These are phyloP conservation scores for Amblyopsis rosae DNA, from an alignment of 2,113 vertebrate species.

Conservation along the genomic window DNA sequence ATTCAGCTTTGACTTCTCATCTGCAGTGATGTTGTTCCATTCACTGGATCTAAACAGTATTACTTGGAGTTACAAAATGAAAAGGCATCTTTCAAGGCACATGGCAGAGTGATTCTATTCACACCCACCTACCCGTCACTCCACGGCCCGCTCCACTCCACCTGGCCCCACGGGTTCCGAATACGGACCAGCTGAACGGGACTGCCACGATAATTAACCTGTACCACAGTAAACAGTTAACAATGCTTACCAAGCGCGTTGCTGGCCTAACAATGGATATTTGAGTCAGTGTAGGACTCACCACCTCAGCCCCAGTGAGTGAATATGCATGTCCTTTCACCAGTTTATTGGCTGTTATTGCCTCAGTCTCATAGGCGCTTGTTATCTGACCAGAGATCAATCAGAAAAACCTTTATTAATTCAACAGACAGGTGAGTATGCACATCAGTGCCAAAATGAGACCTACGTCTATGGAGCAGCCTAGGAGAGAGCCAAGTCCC, in stretches of 20 bases:
- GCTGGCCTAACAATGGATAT: neutral
- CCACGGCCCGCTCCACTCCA: constrained; percentile 97
- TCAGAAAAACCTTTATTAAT: neutral
- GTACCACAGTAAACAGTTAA: neutral
- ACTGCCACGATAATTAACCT: constrained; percentile 82
- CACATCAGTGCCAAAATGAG: neutral
- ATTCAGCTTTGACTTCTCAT: constrained; percentile 77
- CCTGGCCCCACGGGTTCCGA: constrained; percentile 93
- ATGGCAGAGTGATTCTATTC: neutral
- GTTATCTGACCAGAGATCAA: constrained; percentile 76
- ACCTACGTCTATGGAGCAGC: constrained; percentile 92
- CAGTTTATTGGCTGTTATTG: constrained; percentile 88
- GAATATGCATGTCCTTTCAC: constrained; percentile 96
- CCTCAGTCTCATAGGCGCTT: constrained; percentile 85
- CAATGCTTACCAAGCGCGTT: neutral
- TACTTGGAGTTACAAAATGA: neutral
- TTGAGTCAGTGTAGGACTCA: constrained; percentile 52
- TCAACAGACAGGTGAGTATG: neutral
- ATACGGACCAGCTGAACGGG: constrained; percentile 84
- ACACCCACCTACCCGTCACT: constrained; percentile 83
- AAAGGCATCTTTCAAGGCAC: too few relatives aligned
- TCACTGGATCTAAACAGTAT: constrained; percentile 78
- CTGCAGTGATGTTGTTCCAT: constrained; percentile 84
- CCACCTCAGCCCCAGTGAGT: constrained; percentile 85
- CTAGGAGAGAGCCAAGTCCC: constrained; percentile 87